Evolutionary conservation across 2,797 vertebrate genomes (phyloP).

Genomic region (Toxotes lorentzi): DNA sequence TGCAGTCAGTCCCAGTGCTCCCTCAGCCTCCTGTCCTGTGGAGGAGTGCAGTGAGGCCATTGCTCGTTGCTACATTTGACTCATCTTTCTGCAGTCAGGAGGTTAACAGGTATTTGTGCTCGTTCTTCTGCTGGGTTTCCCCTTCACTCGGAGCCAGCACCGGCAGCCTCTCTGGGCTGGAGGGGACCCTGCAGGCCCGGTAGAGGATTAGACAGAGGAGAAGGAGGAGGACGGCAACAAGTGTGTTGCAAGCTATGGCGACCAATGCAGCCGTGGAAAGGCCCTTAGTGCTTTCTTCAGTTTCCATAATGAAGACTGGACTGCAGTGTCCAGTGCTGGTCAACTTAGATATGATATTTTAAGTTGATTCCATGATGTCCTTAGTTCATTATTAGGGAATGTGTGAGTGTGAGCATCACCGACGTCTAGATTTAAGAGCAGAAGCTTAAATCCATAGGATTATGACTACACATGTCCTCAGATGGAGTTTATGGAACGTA

Average conservation of each 20-base stretch:
- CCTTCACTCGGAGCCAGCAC: slow-evolving; percentile 73
- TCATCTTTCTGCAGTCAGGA: slow-evolving; percentile 74
- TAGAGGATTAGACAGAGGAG: slow-evolving; percentile 85
- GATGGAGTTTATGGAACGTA: not conserved
- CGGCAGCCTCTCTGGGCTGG: slow-evolving; percentile 82
- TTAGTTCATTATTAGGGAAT: slow-evolving; percentile 1
- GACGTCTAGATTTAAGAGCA: slow-evolving; percentile 8
- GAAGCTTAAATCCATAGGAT: slow-evolving; percentile 24
- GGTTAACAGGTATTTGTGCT: slow-evolving; percentile 85
- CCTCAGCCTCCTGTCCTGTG: slow-evolving; percentile 14
- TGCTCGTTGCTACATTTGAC: slow-evolving; percentile 48
- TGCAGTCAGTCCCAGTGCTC: slow-evolving; percentile 3
- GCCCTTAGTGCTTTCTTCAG: slow-evolving; percentile 50
- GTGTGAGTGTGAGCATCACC: not conserved
- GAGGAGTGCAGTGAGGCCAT: slow-evolving; percentile 19
- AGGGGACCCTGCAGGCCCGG: slow-evolving; percentile 86
- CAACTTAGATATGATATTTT: slow-evolving; percentile 6
- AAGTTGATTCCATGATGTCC: slow-evolving; percentile 37
- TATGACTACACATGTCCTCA: not conserved
- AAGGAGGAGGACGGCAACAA: slow-evolving; percentile 84
- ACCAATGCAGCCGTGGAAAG: slow-evolving; percentile 86
- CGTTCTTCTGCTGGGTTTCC: slow-evolving; percentile 73
- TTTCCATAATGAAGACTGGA: slow-evolving; percentile 74
- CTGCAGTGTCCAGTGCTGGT: slow-evolving; percentile 4
- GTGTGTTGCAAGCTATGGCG: slow-evolving; percentile 85